Evolutionary conservation across 2,888 invertebrate species (phyloP).

Genomic region (Phasia obesa): DNA sequence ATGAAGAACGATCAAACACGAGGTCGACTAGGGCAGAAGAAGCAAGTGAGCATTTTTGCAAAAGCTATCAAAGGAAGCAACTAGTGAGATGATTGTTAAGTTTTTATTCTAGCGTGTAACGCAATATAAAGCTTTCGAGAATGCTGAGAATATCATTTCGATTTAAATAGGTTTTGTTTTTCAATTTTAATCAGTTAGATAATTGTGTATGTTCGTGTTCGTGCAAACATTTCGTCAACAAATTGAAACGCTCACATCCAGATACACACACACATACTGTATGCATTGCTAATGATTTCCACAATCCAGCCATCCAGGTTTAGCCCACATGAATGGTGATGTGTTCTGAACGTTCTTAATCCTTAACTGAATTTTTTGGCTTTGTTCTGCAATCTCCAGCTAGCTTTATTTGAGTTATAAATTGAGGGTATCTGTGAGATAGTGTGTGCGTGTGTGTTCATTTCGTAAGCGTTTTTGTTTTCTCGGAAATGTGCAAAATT

Average conservation of each 20-base stretch:
- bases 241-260: conserved; percentile 67
- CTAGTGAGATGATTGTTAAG: conserved; percentile 70
- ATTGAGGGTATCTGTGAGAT: neutral
- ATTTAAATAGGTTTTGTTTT: conserved; percentile 40
- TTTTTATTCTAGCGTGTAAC: conserved; percentile 51
- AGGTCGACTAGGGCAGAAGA: conserved; percentile 73
- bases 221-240: conserved; percentile 66
- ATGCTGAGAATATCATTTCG: conserved; percentile 34
- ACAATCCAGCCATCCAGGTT: conserved; percentile 4
- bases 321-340: neutral
- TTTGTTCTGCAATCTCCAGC: conserved; percentile 7
- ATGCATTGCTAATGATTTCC: neutral
- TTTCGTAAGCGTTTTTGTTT: conserved; percentile 70
- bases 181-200: conserved; percentile 34
- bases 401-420: neutral
- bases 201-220: conserved; percentile 21
- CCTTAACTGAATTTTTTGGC: neutral
- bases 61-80: conserved; percentile 70
- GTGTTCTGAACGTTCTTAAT: conserved; percentile 13
- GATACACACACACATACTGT: conserved; percentile 61
- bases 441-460: conserved; percentile 65
- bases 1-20: conserved; percentile 75
- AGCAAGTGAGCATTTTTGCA: conserved; percentile 74
- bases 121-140: conserved; percentile 42
- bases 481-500: conserved; percentile 66